A percentile compares a stretch with the other conserved stretches of the same genome.
Evolutionary conservation across 2,888 invertebrate genomes (phyloP).

Genomic region (Chaetogeoica ovagalla): DNA sequence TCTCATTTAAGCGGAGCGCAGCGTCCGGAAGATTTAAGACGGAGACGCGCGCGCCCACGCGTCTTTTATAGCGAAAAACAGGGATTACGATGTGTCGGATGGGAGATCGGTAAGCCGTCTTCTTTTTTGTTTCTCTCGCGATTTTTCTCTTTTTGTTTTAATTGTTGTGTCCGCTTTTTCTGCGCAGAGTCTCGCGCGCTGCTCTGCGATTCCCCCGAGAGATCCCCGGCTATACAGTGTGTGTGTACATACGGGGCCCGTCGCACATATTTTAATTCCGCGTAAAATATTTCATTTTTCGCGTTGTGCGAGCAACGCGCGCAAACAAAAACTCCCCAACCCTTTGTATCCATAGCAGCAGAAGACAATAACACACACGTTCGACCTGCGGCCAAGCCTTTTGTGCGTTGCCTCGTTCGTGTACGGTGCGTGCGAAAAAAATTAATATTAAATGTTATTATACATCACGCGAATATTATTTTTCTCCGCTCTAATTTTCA

Average conservation of each 20-base stretch:
- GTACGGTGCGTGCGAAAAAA: background rate
- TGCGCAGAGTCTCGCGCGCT: background rate
- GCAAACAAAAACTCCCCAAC: background rate
- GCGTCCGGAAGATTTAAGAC: slow-evolving; percentile 13
- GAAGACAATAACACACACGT: slow-evolving; percentile 45
- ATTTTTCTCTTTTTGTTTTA: slow-evolving; percentile 43
- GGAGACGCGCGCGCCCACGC: background rate
- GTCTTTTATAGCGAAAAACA: background rate
- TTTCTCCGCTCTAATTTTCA: background rate
- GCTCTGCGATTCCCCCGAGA: slow-evolving; percentile 18
- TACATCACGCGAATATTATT: background rate
- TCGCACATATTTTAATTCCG: slow-evolving; percentile 30
- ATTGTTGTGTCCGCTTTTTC: slow-evolving; percentile 1
- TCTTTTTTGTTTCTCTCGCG: no score
- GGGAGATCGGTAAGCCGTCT: background rate
- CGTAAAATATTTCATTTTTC: slow-evolving; percentile 42
- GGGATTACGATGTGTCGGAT: background rate
- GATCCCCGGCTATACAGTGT: no score
- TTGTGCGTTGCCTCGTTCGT: background rate
- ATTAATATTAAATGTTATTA: slow-evolving; percentile 17
- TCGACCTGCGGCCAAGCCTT: background rate
- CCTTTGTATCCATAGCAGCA: slow-evolving; percentile 50
- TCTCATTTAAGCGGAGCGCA: background rate
- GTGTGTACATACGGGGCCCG: no score
- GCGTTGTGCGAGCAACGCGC: background rate